Conservation (phyloP, 2,113 vertebrate genomes). For the Colossoma macropomum region DNA sequence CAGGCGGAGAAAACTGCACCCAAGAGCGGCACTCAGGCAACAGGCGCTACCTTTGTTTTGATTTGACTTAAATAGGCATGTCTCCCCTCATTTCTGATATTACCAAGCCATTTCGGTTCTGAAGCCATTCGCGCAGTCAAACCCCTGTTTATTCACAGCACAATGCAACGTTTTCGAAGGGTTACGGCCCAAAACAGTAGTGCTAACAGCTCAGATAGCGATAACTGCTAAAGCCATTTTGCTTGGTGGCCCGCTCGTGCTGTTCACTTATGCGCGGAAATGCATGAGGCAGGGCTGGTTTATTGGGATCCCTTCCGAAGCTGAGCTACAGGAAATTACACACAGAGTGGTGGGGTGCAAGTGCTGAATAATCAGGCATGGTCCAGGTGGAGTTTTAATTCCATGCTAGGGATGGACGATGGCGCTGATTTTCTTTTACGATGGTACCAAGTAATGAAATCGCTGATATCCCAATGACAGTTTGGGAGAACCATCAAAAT, state of each 20-base stretch:
- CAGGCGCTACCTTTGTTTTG: slow-evolving; percentile 66
- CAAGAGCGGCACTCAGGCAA: slow-evolving; percentile 65
- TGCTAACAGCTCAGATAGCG: slow-evolving; percentile 26
- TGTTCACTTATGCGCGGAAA: slow-evolving; percentile 69
- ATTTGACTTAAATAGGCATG: slow-evolving; percentile 55
- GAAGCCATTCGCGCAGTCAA: slow-evolving; percentile 53
- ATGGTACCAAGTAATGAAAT: not conserved
- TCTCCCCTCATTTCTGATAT: slow-evolving; percentile 57
- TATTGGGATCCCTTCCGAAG: slow-evolving; percentile 67
- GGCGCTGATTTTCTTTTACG: not conserved
- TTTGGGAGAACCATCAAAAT: not conserved
- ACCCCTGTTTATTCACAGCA: slow-evolving; percentile 53
- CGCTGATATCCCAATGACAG: not conserved
- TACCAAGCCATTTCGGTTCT: slow-evolving; percentile 60
- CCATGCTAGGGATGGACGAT: slow-evolving; percentile 28
- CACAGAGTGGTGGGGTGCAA: slow-evolving; percentile 67
- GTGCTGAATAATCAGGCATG: slow-evolving; percentile 72
- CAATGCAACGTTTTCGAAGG: slow-evolving; percentile 53
- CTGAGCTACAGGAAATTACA: slow-evolving; percentile 75
- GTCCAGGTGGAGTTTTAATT: slow-evolving; percentile 73
- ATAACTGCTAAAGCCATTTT: slow-evolving; percentile 58
- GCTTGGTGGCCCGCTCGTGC: slow-evolving; percentile 64
- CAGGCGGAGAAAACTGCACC: slow-evolving; percentile 66
- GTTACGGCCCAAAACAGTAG: slow-evolving; percentile 54
- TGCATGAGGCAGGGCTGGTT: slow-evolving; percentile 66